phyloP scores from a whole-genome alignment of 1,140 invertebrate genomes.

The Parapsyche elsis region DNA sequence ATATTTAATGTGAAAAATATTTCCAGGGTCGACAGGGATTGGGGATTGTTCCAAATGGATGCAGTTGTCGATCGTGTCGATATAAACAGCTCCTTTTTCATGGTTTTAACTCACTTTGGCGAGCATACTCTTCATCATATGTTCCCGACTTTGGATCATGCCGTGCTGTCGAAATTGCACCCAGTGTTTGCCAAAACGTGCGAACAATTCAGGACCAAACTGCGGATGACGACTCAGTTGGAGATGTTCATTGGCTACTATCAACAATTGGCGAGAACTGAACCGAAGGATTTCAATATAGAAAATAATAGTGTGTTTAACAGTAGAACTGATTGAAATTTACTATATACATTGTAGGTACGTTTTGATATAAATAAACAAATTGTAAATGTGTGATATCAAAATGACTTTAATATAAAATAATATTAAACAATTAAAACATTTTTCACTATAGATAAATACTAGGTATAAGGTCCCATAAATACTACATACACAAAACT shows the following conservation, averaged over 20 bases:
- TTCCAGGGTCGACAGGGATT: constrained; percentile 69
- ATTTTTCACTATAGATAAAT: too few species aligned
- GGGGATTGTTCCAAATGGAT: constrained; percentile 83
- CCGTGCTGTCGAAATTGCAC: constrained; percentile 73
- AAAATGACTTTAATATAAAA: too few species aligned
- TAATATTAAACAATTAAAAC: too few species aligned
- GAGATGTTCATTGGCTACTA: constrained; percentile 77
- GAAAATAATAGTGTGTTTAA: too few species aligned
- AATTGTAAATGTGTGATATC: too few species aligned
- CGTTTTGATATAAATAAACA: too few species aligned
- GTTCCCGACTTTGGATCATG: constrained; percentile 85
- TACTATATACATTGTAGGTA: too few species aligned
- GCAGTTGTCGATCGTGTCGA: constrained; percentile 78
- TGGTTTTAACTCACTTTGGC: constrained; percentile 79
- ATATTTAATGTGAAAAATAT: constrained; percentile 46
- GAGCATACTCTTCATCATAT: constrained; percentile 84
- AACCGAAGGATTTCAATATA: constrained; percentile 59
- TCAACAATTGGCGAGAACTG: constrained; percentile 70
- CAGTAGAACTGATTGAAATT: too few species aligned
- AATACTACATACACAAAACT: too few species aligned
- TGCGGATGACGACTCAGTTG: constrained; percentile 68
- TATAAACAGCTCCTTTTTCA: constrained; percentile 74
- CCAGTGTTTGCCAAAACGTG: constrained; percentile 75
- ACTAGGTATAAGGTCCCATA: too few species aligned
- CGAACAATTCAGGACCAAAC: constrained; percentile 73